These are phyloP conservation scores for Drosophila cardini DNA, from an alignment of 1,140 invertebrate species.

Conservation along the genomic window DNA sequence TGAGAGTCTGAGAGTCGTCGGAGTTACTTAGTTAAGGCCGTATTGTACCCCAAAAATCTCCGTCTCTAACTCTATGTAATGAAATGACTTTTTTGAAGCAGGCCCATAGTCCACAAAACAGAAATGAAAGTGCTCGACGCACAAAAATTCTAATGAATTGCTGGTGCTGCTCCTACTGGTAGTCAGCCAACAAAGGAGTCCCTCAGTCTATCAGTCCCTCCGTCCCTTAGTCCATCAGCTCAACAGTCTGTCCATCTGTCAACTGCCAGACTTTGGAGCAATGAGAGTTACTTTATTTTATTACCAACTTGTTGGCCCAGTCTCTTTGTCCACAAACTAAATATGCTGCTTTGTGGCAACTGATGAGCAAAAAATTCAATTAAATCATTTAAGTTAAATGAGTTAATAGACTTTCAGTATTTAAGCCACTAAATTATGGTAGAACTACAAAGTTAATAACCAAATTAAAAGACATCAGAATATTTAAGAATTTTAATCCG, in stretches of 20 bases:
- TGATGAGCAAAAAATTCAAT: slow-evolving; percentile 63
- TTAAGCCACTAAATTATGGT: slow-evolving; percentile 56
- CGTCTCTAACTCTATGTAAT: slow-evolving; percentile 46
- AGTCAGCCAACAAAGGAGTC: background rate
- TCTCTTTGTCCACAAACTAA: slow-evolving; percentile 66
- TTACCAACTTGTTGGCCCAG: slow-evolving; percentile 72
- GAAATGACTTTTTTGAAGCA: slow-evolving; percentile 65
- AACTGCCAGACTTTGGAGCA: slow-evolving; percentile 2
- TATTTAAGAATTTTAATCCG: no score
- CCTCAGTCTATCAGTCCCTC: background rate
- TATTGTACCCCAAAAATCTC: slow-evolving; percentile 31
- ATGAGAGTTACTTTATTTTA: slow-evolving; percentile 74
- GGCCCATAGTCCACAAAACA: slow-evolving; percentile 30
- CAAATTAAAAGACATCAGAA: no score
- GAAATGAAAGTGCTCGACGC: slow-evolving; percentile 56
- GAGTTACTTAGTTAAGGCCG: slow-evolving; percentile 41
- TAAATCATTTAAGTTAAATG: slow-evolving; percentile 64
- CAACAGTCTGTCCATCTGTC: background rate
- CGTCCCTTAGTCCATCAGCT: background rate
- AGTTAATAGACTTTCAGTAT: slow-evolving; percentile 70
- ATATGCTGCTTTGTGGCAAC: slow-evolving; percentile 44
- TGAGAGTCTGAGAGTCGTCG: slow-evolving; percentile 24
- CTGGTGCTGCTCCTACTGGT: slow-evolving; percentile 4
- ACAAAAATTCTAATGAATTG: slow-evolving; percentile 72
- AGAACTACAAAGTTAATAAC: background rate